phyloP scores from a whole-genome alignment of 2,888 invertebrate species.

The Diplazon laetatorius region DNA sequence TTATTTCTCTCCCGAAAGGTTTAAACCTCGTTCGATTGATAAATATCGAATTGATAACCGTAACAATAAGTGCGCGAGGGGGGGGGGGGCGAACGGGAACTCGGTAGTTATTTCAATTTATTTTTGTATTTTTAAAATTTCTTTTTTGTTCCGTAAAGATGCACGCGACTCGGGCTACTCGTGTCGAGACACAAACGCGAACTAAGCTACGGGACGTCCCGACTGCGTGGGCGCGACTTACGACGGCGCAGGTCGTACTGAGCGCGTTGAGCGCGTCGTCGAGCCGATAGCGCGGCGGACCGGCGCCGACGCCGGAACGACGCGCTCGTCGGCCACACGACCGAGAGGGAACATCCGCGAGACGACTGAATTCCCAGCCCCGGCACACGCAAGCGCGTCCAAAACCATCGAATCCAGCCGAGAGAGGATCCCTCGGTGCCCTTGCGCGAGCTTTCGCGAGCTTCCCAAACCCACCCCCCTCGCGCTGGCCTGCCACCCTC shows the following conservation, averaged over 20 bases:
- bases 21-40: no score
- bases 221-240: constrained; percentile 68
- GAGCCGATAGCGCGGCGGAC: constrained; percentile 42
- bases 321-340: constrained; percentile 67
- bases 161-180: constrained; percentile 57
- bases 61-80: no score
- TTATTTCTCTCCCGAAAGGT: not conserved
- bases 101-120: no score
- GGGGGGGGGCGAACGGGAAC: no score
- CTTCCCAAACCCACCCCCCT: no score
- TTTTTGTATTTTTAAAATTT: not conserved
- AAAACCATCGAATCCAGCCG: no score
- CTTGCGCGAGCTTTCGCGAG: constrained; percentile 19
- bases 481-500: no score
- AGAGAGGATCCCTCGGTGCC: constrained; percentile 22
- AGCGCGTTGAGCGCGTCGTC: constrained; percentile 55
- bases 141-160: constrained; percentile 6
- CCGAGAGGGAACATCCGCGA: constrained; percentile 27
- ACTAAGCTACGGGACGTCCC: constrained; percentile 70
- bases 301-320: constrained; percentile 61
- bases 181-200: constrained; percentile 60
- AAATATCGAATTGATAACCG: no score
- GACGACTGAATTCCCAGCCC: constrained; percentile 45
- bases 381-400: constrained; percentile 33
- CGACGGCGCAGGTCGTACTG: constrained; percentile 75